Evolutionary conservation across 2,797 vertebrate genomes (phyloP).

Genomic region (Sebastes kiyomatsui): DNA sequence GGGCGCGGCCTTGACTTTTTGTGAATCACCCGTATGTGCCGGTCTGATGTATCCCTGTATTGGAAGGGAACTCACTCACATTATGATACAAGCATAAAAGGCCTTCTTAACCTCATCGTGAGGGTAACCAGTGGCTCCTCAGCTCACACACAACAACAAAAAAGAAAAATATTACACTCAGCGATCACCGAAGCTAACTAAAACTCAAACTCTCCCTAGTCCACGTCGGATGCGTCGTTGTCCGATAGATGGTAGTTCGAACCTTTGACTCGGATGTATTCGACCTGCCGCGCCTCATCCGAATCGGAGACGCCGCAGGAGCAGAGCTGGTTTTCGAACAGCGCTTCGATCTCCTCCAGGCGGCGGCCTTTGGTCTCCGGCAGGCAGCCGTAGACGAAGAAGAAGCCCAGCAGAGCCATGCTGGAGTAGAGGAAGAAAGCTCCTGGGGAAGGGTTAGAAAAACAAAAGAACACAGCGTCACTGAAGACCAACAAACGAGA

Average conservation of each 20-base stretch:
- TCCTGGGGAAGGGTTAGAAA: constrained; percentile 76
- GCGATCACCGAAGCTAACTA: not conserved
- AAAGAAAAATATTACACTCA: constrained; percentile 8
- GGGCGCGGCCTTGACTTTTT: too few species aligned
- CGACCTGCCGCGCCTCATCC: constrained; percentile 95
- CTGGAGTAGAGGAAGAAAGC: constrained; percentile 96
- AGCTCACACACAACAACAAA: not conserved
- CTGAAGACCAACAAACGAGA: not conserved
- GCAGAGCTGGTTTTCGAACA: constrained; percentile 94
- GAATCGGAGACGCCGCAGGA: constrained; percentile 92
- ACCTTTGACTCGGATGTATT: constrained; percentile 99
- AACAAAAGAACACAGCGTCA: constrained; percentile 9
- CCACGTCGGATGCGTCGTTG: constrained; percentile 98
- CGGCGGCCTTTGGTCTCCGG: constrained; percentile 97
- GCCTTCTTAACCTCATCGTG: constrained; percentile 2
- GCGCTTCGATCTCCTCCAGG: constrained; percentile 95
- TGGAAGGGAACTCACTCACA: constrained; percentile 25
- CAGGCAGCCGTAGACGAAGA: constrained; percentile 95
- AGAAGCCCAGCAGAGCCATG: constrained; percentile 89
- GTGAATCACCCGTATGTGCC: too few species aligned
- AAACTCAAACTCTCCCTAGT: constrained; percentile 74
- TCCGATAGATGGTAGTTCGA: constrained; percentile 99
- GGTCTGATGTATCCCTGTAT: not conserved
- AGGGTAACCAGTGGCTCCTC: constrained; percentile 8
- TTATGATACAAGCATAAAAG: constrained; percentile 15